Evolutionary conservation across 1,140 invertebrate species (phyloP), one percentile per base, ranked within the genome.

Genomic region (Sycophaga agraensis): DNA sequence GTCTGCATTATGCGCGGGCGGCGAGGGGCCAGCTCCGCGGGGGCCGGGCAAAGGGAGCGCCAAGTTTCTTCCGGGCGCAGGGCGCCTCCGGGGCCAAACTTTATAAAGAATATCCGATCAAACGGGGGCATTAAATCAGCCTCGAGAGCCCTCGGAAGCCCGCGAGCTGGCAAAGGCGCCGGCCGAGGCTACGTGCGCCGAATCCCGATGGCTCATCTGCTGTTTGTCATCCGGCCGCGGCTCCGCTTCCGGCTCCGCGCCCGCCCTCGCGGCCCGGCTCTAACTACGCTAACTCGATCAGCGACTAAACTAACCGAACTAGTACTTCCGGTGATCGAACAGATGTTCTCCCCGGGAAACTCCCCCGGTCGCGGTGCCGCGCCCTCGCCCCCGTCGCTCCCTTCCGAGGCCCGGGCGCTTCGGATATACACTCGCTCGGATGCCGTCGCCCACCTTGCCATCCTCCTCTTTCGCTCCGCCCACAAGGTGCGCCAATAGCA

Each of bases 51-150:
- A n/a, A n/a, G n/a, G n/a, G n/a, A n/a, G n/a, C n/a, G n/a, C n/a
- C n/a, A n/a, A n/a, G n/a, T n/a, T n/a, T n/a, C n/a, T n/a, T n/a
- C n/a, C n/a, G 28, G 5, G 28, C 28, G 28, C 28, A 31, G 5
- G 28, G 28, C 28, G 28, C 28, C 11, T n/a, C 4, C 22, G 43
- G n/a, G 64, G 62, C 65, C 59, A 71, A 73, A 73, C 69, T 75
- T 75, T 72, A 70, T 72, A 73, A 73, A 73, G 72, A 75, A 73
- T 73, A 75, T 75, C 70, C 69, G 70, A 73, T 73, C 72, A 72
- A 73, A 73, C 70, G 69, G 66, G 65, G 60, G 69, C 68, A 73
- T 70, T 73, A 72, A 75, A 75, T 75, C 72, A 75, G 67, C 70
- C 70, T 68, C 48, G 68, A 71, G 69, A 66, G 65, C 63, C 59